Percentiles rank a stretch among this genome's conserved stretches.
Conservation (phyloP, 2,113 vertebrate genomes). For the Odocoileus hemionus region DNA sequence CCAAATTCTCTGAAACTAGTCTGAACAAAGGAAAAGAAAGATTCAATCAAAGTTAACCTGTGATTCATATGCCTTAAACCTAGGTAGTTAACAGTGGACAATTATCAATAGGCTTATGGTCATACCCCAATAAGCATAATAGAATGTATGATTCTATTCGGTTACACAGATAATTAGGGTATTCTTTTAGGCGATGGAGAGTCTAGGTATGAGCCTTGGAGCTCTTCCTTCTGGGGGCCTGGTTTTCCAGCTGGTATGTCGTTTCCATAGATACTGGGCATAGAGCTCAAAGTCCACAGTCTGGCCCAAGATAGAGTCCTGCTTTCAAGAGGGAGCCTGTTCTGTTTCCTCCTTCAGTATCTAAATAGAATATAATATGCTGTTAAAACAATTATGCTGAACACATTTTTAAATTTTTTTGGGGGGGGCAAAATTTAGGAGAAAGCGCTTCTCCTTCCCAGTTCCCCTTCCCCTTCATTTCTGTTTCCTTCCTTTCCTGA, state of each 20-base stretch:
- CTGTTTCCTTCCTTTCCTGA: background rate
- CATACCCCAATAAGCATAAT: background rate
- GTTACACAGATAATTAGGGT: background rate
- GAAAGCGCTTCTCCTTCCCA: background rate
- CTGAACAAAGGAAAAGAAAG: background rate
- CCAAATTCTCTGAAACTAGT: background rate
- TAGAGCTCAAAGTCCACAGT: background rate
- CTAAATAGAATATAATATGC: background rate
- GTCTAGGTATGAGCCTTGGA: background rate
- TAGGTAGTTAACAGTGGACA: background rate
- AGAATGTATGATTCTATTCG: background rate
- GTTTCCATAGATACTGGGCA: background rate
- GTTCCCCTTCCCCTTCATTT: background rate
- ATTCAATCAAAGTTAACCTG: background rate
- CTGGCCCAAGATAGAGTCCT: background rate
- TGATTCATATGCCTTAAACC: background rate
- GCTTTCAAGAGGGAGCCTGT: background rate
- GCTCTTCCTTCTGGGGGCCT: background rate
- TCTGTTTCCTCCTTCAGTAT: background rate
- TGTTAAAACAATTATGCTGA: background rate
- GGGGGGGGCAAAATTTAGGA: background rate
- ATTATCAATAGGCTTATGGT: background rate
- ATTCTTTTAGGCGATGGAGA: background rate
- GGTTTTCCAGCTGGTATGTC: background rate
- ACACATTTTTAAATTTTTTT: background rate